Evolutionary conservation across 2,113 vertebrate genomes (phyloP), one percentile per base, ranked within the genome.

Genomic region (Accipiter virgatus): DNA sequence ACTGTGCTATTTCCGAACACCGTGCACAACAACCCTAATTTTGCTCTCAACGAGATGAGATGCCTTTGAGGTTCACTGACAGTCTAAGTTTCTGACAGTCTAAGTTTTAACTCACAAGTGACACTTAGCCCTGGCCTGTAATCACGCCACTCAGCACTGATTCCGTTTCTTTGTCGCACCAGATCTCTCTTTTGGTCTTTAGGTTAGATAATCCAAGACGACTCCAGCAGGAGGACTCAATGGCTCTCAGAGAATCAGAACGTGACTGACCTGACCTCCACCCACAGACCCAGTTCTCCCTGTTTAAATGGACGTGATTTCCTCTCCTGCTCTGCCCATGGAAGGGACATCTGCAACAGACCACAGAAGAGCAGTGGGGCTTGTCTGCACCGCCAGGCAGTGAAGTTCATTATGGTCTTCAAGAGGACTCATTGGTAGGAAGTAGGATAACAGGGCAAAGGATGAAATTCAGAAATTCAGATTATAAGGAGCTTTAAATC

Each of bases 1-100:
- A 91, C 74, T 43, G 85, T 43, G 92, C 97, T 96, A 97, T 96
- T 96, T 96, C 93, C 0, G 63, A 95, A 62, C 66, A 65, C 58
- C 38, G 22, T 48, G 53, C 40, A 52, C 61, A 97, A 47, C 84
- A 75, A 25, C 40, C 31, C 50, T 95, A 66, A 95, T 96, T 96
- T 92, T 11, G 5, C 32, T 93, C 71, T 93, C 74, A 36, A 68
- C 9, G 8, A 91, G 77, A 93, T 18, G 58, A 90, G 78, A 73
- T 71, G 71, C 38, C 90, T 93, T 62, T 86, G 79, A 81, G 34
- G 26, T 86, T 93, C 67, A 48, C 17, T 86, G 81, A n/a, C 70
- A 88, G 36, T 52, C 45, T 82, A 26, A 85, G 53, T 4, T 79
- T 82, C 45, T 83, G 72, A 52, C 67, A 86, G 65, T 36, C 73